Conservation (phyloP, 2,888 invertebrate genomes). For the Ernsta delagoae region DNA sequence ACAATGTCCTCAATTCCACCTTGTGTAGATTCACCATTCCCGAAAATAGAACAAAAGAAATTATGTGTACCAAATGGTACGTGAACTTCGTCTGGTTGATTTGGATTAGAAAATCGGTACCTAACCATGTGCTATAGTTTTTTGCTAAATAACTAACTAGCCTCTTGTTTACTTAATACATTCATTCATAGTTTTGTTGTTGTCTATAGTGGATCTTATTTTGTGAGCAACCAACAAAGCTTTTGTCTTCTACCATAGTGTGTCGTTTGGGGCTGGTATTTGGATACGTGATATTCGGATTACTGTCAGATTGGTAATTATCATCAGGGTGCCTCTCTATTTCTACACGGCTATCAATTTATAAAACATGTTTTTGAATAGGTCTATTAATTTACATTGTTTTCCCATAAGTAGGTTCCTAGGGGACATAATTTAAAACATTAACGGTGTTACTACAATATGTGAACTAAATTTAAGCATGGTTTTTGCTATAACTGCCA, state of each 20-base stretch:
- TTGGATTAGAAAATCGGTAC: conserved; percentile 70
- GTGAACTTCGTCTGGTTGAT: conserved; percentile 66
- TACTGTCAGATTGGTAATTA: conserved; percentile 68
- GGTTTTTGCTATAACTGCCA: too few species aligned
- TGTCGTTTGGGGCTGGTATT: conserved; percentile 70
- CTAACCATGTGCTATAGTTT: conserved; percentile 55
- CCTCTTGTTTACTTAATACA: too few species aligned
- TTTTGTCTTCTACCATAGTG: conserved; percentile 66
- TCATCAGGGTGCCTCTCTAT: not conserved
- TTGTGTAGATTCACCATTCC: conserved; percentile 55
- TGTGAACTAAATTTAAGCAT: too few species aligned
- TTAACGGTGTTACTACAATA: too few species aligned
- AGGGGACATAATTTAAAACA: too few species aligned
- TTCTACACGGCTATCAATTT: too few species aligned
- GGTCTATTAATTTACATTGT: too few species aligned
- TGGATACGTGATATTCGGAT: conserved; percentile 69
- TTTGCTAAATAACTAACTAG: too few species aligned
- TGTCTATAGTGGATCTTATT: conserved; percentile 66
- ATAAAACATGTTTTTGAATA: too few species aligned
- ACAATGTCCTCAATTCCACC: conserved; percentile 54
- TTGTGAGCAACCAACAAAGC: conserved; percentile 63
- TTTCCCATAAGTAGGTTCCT: too few species aligned
- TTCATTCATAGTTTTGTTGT: not conserved
- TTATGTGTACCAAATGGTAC: conserved; percentile 64
- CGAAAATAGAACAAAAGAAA: conserved; percentile 53